Evolutionary conservation across 2,888 invertebrate species (phyloP), one percentile per base, ranked within the genome.

Genomic region (Cynaeus angustus): DNA sequence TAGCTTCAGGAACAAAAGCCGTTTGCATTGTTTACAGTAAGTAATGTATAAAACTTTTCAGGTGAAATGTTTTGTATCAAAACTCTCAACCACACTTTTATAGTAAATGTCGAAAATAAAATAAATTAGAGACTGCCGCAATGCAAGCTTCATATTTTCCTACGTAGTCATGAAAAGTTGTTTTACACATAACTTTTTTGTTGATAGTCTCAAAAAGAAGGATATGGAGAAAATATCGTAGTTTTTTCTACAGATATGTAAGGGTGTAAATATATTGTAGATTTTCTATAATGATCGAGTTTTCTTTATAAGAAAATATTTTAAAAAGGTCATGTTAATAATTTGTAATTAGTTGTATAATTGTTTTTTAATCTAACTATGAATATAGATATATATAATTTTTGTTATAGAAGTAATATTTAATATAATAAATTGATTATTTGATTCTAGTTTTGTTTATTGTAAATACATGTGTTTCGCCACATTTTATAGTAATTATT

Each of bases 291-390:
- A 74, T 79, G 78, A 73, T 78, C 79, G 79, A 81, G 79, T 83
- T 83, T 83, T 84, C 82, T 83, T 83, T 83, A 83, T 83, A 84
- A 84, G 83, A 83, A 83, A 83, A 83, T 81, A 79, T 82, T 82
- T 82, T 81, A 81, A 81, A 76, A 72, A 76, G 72, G 74, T 77
- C 76, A 81, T 81, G 82, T 83, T 83, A 80, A 80, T 80, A 79
- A 79, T 80, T 82, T 83, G 83, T 83, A 83, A 84, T 83, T 84
- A 84, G 81, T 83, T 84, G 83, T 84, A 84, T 80, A 83, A 81
- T 83, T 83, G 82, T 83, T 83, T 83, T 82, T 79, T 81, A 80
- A 80, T 81, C 78, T 79, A 79, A 79, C 75, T 79, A 76, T 81
- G 78, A 75, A 79, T 73, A 80, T 79, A 80, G 78, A 82, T 82